Base-by-base conservation (phyloP, 2,113 vertebrate species). In the Lepisosteus oculatus region DNA sequence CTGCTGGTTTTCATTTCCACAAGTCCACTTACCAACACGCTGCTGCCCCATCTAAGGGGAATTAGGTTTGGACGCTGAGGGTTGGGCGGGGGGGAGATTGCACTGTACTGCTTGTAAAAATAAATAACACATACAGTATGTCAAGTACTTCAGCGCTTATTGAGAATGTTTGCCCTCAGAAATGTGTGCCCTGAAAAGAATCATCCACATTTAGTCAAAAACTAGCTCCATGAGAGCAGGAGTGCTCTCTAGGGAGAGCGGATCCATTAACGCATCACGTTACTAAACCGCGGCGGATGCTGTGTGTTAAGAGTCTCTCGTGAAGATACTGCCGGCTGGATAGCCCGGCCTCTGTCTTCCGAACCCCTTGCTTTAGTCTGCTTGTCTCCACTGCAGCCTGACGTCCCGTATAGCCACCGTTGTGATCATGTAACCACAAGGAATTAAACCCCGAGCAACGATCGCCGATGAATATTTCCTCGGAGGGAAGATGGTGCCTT, bases 1-100 rank as follows among this genome's bases (percentile, higher is more conserved):
- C 66, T 45, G 0, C 47, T 14, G 2, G 42, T 68, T 57, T 65
- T 79, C 79, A 63, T 75, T 82, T 71, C 3, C 63, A 51, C 77
- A 13, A 12, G 68, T 63, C 74, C 81, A 44, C 67, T 65, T 17
- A 72, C 61, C 66, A 54, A 70, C 69, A 29, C 61, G 51, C 70
- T 41, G 83, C 77, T 0, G 8, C 76, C 8, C 74, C 61, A 15
- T 79, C 61, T 8, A 54, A 0, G 69, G 66, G 61, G 43, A 70
- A 73, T 43, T 3, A 67, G 78, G 79, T 57, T n/a, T n/a, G n/a
- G n/a, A n/a, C n/a, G n/a, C n/a, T n/a, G n/a, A n/a, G 66, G 73
- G 2, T 70, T 75, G 13, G 2, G 57, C 63, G 73, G 11, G 14
- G 61, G 29, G 62, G 11, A 17, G 67, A 29, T 29, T 29, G 17